These are phyloP conservation scores for Etheostoma nigrum DNA, from an alignment of 2,797 vertebrate genomes.

Conservation along the genomic window DNA sequence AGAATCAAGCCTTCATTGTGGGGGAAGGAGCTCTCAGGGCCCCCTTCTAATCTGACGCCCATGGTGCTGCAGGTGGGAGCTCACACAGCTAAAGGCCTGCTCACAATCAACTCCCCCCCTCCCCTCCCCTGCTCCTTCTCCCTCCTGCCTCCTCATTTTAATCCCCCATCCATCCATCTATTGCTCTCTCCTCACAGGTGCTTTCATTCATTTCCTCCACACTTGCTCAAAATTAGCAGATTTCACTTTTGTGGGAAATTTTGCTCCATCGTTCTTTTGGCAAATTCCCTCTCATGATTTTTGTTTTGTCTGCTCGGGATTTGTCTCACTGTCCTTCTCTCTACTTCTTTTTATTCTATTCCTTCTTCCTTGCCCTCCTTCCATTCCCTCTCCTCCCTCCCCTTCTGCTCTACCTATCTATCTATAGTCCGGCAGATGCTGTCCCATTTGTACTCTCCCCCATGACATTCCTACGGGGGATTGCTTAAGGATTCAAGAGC, in stretches of 20 bases:
- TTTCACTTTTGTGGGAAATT: constrained; percentile 41
- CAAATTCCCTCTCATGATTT: constrained; percentile 46
- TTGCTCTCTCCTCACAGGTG: constrained; percentile 66
- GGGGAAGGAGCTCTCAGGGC: constrained; percentile 74
- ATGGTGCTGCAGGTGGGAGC: constrained; percentile 84
- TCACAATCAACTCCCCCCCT: constrained; percentile 55
- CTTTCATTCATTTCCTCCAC: constrained; percentile 35
- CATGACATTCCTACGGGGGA: constrained; percentile 84
- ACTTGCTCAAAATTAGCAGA: constrained; percentile 69
- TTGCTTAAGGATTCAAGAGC: constrained; percentile 80
- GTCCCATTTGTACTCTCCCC: constrained; percentile 85
- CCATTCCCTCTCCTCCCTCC: constrained; percentile 50
- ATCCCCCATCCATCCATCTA: constrained; percentile 67
- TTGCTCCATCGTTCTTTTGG: constrained; percentile 42
- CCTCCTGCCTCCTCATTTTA: constrained; percentile 45
- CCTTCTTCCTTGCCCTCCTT: constrained; percentile 59
- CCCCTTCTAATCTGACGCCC: constrained; percentile 80
- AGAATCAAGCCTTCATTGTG: constrained; percentile 82
- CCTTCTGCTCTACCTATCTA: constrained; percentile 79
- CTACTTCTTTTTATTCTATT: constrained; percentile 25
- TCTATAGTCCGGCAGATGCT: constrained; percentile 85
- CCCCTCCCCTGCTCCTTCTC: constrained; percentile 1
- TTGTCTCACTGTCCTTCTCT: constrained; percentile 31
- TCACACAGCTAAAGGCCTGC: constrained; percentile 68
- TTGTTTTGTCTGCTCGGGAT: constrained; percentile 47